Percentiles rank a stretch among this genome's conserved stretches.
phyloP scores from a whole-genome alignment of 2,113 vertebrate species.

The Brienomyrus longianalis region DNA sequence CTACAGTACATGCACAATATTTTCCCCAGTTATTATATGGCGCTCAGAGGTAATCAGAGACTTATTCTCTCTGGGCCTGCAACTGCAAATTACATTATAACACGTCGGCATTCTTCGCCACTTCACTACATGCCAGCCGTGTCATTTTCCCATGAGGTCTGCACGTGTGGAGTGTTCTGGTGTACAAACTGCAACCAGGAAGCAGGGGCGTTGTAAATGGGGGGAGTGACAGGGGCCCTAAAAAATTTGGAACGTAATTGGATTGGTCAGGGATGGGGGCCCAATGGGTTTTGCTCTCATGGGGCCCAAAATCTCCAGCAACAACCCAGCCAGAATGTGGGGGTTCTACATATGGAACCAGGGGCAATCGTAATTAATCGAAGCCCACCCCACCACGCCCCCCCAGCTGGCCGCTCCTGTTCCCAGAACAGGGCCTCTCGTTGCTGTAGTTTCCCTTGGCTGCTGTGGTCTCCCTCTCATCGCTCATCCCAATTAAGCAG shows the following conservation, averaged over 20 bases:
- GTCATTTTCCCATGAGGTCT: neutral
- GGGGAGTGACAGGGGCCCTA: too few species aligned
- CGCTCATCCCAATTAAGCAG: slow-evolving; percentile 15
- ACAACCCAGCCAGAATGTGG: neutral
- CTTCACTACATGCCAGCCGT: neutral
- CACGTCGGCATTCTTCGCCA: neutral
- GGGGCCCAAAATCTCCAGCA: neutral
- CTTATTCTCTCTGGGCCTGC: neutral
- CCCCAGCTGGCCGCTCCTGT: neutral
- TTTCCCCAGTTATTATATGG: neutral
- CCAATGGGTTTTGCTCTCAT: neutral
- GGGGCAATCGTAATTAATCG: neutral
- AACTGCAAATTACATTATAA: neutral
- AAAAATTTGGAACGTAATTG: neutral
- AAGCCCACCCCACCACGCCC: neutral
- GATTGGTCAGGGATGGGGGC: neutral
- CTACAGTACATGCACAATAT: neutral
- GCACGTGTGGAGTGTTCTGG: neutral
- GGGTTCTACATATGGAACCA: neutral
- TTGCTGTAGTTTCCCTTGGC: neutral
- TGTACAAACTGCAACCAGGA: neutral
- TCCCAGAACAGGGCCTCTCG: neutral
- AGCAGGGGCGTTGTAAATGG: neutral
- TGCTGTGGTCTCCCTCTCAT: neutral
- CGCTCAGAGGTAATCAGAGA: neutral